A percentile compares a stretch with the other conserved stretches of the same genome.
Conservation (phyloP, 1,140 invertebrate species). For the Hyphantria cunea region DNA sequence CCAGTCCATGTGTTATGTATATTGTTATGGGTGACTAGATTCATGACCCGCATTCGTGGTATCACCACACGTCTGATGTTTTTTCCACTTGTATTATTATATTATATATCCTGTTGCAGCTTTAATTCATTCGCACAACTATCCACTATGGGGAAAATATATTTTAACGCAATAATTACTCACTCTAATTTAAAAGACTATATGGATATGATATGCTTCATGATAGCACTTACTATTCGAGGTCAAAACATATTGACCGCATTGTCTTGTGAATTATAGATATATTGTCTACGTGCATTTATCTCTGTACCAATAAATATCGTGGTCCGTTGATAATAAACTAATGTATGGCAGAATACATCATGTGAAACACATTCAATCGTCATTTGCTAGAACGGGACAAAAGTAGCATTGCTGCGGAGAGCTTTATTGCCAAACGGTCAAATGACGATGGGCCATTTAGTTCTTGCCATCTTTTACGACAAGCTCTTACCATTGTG, state of each 20-base stretch:
- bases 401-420: conserved; percentile 40
- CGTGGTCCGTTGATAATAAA: conserved; percentile 45
- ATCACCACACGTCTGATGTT: background rate
- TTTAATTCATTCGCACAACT: too few species aligned
- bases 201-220: conserved; percentile 1
- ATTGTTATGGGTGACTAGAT: background rate
- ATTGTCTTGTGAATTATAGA: conserved; percentile 29
- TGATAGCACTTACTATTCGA: conserved; percentile 16
- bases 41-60: background rate
- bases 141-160: too few species aligned
- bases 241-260: conserved; percentile 19
- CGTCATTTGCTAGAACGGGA: conserved; percentile 46
- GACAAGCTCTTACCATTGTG: conserved; percentile 59
- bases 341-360: conserved; percentile 56
- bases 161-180: too few species aligned
- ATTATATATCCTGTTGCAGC: background rate
- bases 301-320: conserved; percentile 46
- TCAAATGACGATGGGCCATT: conserved; percentile 59
- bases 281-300: conserved; percentile 30
- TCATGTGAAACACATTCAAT: conserved; percentile 57
- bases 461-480: conserved; percentile 69
- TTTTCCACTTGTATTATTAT: background rate
- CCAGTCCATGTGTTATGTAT: background rate
- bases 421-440: conserved; percentile 59
- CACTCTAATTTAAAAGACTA: background rate